Conservation (phyloP, 2,797 vertebrate species). For the Typhlichthys eigenmanni region DNA sequence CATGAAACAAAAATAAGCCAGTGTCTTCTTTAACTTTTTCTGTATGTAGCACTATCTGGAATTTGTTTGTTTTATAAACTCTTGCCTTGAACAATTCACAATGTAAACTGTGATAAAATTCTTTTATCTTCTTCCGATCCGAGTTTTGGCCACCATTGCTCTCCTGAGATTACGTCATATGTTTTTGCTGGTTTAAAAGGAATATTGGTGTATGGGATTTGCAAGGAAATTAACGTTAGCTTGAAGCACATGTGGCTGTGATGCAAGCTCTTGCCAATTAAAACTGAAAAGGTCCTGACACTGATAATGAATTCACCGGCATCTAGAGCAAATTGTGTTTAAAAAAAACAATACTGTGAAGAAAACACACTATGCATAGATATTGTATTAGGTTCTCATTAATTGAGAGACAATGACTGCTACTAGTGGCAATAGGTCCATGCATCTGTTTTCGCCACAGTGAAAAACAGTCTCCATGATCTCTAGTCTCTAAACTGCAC, state of each 20-base stretch:
- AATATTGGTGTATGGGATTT: conserved; percentile 72
- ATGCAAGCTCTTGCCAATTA: conserved; percentile 53
- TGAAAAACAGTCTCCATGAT: conserved; percentile 57
- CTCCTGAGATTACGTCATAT: conserved; percentile 56
- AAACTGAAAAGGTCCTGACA: conserved; percentile 43
- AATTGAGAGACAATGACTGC: conserved; percentile 44
- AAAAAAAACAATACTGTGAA: no score
- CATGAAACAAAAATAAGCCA: conserved; percentile 24
- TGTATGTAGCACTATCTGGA: background rate
- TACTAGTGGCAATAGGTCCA: conserved; percentile 41
- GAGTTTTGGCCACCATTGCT: conserved; percentile 34
- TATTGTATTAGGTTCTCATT: background rate
- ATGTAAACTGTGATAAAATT: conserved; percentile 15
- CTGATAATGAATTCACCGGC: no score
- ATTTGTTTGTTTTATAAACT: background rate
- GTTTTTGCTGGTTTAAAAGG: conserved; percentile 65
- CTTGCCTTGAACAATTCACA: conserved; percentile 1
- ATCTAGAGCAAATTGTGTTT: no score
- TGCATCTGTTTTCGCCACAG: conserved; percentile 64
- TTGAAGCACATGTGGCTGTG: conserved; percentile 52
- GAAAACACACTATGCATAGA: no score
- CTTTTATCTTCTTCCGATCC: conserved; percentile 24
- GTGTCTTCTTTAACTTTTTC: conserved; percentile 28
- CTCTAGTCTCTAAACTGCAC: conserved; percentile 53
- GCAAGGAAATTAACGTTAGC: conserved; percentile 67